A percentile compares a stretch with the other conserved stretches of the same genome.
These are phyloP conservation scores for Hirtodrosophila confusa DNA, from an alignment of 2,888 invertebrate species.

Conservation along the genomic window DNA sequence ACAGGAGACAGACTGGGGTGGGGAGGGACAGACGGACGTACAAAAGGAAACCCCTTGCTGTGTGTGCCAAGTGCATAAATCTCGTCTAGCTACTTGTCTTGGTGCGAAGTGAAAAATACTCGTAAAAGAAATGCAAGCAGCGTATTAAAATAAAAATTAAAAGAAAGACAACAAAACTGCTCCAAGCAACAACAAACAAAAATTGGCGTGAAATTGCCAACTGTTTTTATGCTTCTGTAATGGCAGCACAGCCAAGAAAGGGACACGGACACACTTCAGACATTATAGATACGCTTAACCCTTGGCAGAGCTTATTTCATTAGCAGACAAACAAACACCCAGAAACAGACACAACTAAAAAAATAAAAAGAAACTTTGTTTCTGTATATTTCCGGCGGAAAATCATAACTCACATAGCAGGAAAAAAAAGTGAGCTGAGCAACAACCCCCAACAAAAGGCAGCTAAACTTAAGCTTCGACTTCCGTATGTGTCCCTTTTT, in stretches of 20 bases:
- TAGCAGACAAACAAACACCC: constrained; percentile 68
- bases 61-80: constrained; percentile 82
- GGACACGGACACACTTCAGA: constrained; percentile 41
- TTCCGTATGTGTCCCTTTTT: constrained; percentile 50
- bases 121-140: constrained; percentile 36
- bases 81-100: constrained; percentile 68
- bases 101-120: constrained; percentile 32
- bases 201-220: constrained; percentile 84
- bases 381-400: constrained; percentile 81
- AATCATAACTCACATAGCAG: constrained; percentile 81
- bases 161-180: constrained; percentile 55
- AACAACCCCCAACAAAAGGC: constrained; percentile 45
- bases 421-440: constrained; percentile 11
- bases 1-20: constrained; percentile 17
- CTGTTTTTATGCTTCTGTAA: constrained; percentile 62
- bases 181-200: constrained; percentile 49
- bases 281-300: constrained; percentile 79
- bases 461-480: constrained; percentile 48
- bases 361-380: constrained; percentile 48
- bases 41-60: constrained; percentile 66
- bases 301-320: constrained; percentile 81
- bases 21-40: constrained; percentile 26
- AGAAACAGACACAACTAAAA: constrained; percentile 22
- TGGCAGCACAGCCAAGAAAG: constrained; percentile 19
- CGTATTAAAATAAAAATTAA: constrained; percentile 77